Conservation (phyloP, 2,797 vertebrate species). For the Decapterus maruadsi region DNA sequence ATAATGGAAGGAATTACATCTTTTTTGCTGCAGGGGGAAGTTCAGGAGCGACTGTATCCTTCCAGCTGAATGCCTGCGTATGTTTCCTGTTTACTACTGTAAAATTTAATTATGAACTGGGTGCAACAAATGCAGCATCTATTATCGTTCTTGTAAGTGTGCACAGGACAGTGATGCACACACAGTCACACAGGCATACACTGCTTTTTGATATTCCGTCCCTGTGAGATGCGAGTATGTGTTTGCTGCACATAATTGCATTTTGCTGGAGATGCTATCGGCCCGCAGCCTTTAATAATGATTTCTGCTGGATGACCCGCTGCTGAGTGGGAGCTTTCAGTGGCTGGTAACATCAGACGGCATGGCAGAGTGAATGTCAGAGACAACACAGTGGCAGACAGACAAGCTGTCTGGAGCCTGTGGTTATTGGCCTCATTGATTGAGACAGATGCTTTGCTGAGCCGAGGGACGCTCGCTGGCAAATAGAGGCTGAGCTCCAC, state of each 20-base stretch:
- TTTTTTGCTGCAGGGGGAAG: neutral
- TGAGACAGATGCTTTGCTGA: constrained; percentile 84
- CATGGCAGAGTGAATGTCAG: constrained; percentile 72
- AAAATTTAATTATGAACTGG: neutral
- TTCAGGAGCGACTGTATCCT: neutral
- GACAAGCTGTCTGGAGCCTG: constrained; percentile 85
- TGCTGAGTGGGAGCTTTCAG: constrained; percentile 79
- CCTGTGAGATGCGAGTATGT: constrained; percentile 31
- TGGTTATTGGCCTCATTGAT: constrained; percentile 84
- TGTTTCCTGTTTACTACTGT: neutral
- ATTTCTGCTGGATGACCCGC: constrained; percentile 64
- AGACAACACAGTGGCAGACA: constrained; percentile 75
- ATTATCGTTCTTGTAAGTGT: constrained; percentile 14
- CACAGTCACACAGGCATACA: constrained; percentile 12
- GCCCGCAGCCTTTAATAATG: constrained; percentile 65
- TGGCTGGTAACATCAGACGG: constrained; percentile 78
- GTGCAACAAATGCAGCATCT: neutral
- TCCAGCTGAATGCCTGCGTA: neutral
- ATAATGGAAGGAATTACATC: constrained; percentile 1
- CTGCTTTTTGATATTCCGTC: constrained; percentile 20
- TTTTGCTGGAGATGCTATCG: constrained; percentile 58
- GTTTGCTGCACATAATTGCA: constrained; percentile 62
- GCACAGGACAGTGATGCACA: neutral
- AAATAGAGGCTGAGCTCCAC: constrained; percentile 79
- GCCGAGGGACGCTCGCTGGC: constrained; percentile 75